phyloP scores from a whole-genome alignment of 2,888 invertebrate genomes.

The Drosophila prolongata region DNA sequence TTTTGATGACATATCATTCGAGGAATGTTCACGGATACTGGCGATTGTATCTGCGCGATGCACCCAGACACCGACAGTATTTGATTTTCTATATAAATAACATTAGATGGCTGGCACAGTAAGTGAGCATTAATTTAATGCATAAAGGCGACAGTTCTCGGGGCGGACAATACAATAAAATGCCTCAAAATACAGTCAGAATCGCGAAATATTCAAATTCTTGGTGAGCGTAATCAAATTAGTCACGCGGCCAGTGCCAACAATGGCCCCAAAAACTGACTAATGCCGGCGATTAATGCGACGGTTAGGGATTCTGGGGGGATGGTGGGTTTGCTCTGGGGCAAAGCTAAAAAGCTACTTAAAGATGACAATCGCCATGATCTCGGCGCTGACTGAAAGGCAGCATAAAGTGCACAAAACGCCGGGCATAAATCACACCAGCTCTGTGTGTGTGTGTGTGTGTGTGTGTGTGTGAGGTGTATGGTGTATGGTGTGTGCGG shows the following conservation, averaged over 20 bases:
- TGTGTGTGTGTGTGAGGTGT: conserved; percentile 13
- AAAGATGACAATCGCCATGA: conserved; percentile 47
- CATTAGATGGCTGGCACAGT: conserved; percentile 54
- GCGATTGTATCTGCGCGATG: conserved; percentile 38
- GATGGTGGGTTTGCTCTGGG: not conserved
- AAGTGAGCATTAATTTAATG: conserved; percentile 66
- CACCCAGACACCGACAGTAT: conserved; percentile 24
- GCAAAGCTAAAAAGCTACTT: conserved; percentile 51
- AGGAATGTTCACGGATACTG: conserved; percentile 60
- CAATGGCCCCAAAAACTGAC: conserved; percentile 55
- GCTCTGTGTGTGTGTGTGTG: conserved; percentile 16
- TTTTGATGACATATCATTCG: conserved; percentile 60
- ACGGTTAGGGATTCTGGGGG: conserved; percentile 35
- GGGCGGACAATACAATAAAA: conserved; percentile 43
- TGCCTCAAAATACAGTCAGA: conserved; percentile 42
- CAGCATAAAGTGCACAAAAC: conserved; percentile 46
- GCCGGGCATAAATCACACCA: conserved; percentile 56
- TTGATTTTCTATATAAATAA: conserved; percentile 45
- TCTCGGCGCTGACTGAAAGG: conserved; percentile 40
- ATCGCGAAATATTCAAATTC: conserved; percentile 37
- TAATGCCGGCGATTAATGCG: conserved; percentile 67
- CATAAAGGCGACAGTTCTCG: conserved; percentile 39
- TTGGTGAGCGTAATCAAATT: conserved; percentile 58
- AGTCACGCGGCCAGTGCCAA: conserved; percentile 62
- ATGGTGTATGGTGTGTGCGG: conserved; percentile 22